Evolutionary conservation across 2,797 vertebrate genomes (phyloP), one percentile per base, ranked within the genome.

Genomic region (Enteromius thamalakanensis): DNA sequence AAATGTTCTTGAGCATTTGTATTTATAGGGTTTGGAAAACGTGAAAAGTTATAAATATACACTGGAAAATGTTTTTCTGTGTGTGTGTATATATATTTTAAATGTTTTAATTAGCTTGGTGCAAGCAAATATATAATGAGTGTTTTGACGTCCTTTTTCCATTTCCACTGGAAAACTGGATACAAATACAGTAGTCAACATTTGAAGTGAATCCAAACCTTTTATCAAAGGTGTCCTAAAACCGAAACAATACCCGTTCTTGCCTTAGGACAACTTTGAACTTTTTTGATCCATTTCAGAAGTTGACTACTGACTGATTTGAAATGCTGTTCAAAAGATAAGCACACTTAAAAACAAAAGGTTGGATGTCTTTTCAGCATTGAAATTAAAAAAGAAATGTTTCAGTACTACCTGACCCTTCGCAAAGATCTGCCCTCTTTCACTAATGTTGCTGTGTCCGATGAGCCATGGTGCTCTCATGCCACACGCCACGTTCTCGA

Each of bases 1-100:
- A 92, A 94, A 37, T 23, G 21, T 40, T 75, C 55, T 76, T 76
- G 72, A 40, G 23, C n/a, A 26, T 40, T 76, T 23, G 91, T 92
- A 91, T 92, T 93, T 92, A 93, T 91, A 58, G 72, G 11, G 51
- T 76, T 76, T 42, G 55, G 21, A 23, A 42, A 42, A 42, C 10
- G 40, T 11, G 21, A 58, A 60, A 37, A 58, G 37, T 10, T 11
- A 3, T 58, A 40, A 76, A 23, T 23, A 40, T 58, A 21, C 51
- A 15, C 51, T 26, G 34, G 21, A 40, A 58, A 58, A 76, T n/a
- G 8, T n/a, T n/a, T 55, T 55, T 1, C 3, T 55, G 8, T 10
- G 2, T 21, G 17, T 49, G 1, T 8, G 1, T 51, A 1, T 72
- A 6, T 72, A 11, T 23, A 23, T 32, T 32, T 32, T 32, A 1